Conservation (phyloP, 2,797 vertebrate genomes). For the Liparis tanakae region DNA sequence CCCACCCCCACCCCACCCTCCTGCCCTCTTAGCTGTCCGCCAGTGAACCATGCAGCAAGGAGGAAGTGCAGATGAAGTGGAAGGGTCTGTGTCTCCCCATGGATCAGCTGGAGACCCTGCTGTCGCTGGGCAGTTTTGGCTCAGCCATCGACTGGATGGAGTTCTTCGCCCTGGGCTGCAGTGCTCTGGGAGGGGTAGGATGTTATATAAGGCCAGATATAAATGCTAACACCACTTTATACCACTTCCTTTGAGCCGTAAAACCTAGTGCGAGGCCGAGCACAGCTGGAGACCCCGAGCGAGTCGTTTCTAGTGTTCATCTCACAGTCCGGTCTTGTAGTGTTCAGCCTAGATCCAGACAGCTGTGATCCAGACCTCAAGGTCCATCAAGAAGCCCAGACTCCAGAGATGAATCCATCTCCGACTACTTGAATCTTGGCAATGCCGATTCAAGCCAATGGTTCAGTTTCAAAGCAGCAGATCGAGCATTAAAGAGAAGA, state of each 20-base stretch:
- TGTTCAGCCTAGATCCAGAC: constrained; percentile 32
- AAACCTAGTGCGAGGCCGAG: constrained; percentile 15
- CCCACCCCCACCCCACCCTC: background rate
- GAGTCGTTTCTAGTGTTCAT: constrained; percentile 21
- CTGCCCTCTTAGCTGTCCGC: constrained; percentile 56
- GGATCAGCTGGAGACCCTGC: constrained; percentile 82
- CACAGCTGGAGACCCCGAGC: constrained; percentile 39
- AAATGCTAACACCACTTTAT: constrained; percentile 47
- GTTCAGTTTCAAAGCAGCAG: constrained; percentile 28
- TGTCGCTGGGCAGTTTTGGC: constrained; percentile 81
- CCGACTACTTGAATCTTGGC: constrained; percentile 29
- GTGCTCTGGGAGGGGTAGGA: constrained; percentile 86
- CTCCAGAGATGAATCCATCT: constrained; percentile 39
- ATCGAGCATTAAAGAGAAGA: constrained; percentile 40
- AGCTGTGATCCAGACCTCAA: constrained; percentile 30
- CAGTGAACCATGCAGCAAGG: constrained; percentile 58
- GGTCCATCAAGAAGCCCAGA: constrained; percentile 2
- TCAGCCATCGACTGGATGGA: constrained; percentile 86
- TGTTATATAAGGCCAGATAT: constrained; percentile 40
- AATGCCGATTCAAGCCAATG: constrained; percentile 22
- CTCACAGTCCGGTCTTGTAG: constrained; percentile 7
- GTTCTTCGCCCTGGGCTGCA: constrained; percentile 90
- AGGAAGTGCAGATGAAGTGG: constrained; percentile 87
- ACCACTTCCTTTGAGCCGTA: constrained; percentile 20
- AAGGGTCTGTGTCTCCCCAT: constrained; percentile 83